Percentiles rank a stretch among this genome's conserved stretches.
Conservation (phyloP, 2,888 invertebrate species). For the Tetrapedia diversipes region DNA sequence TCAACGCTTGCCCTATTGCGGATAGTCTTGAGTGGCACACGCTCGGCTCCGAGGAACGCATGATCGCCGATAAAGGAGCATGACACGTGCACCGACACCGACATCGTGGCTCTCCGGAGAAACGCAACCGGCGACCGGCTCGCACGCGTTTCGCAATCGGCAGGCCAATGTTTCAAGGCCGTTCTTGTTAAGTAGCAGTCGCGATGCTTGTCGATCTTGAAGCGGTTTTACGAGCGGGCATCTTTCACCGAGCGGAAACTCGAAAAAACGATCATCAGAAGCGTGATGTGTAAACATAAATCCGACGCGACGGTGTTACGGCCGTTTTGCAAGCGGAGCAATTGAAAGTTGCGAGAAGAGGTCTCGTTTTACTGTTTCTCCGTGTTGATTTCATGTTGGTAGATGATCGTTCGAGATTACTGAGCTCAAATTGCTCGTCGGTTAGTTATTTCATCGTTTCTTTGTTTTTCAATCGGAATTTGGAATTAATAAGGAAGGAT, state of each 20-base stretch:
- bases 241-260: not conserved
- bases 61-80: slow-evolving; percentile 49
- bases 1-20: slow-evolving; percentile 13
- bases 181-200: slow-evolving; percentile 15
- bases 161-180: slow-evolving; percentile 42
- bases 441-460: too few species aligned
- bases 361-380: too few species aligned
- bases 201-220: slow-evolving; percentile 42
- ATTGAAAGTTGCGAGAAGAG: too few species aligned
- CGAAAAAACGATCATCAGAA: not conserved
- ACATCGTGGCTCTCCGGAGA: slow-evolving; percentile 25
- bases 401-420: too few species aligned
- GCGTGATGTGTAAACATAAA: not conserved
- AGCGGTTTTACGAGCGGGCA: slow-evolving; percentile 14
- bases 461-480: too few species aligned
- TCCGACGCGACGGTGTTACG: not conserved
- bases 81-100: slow-evolving; percentile 29
- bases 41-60: slow-evolving; percentile 19
- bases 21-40: not conserved
- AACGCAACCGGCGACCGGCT: slow-evolving; percentile 40
- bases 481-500: too few species aligned
- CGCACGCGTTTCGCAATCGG: slow-evolving; percentile 43
- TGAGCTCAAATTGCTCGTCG: too few species aligned
- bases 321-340: too few species aligned
- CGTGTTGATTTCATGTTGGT: too few species aligned